Conservation (phyloP, 2,113 vertebrate species). For the Lampris megalopsis region DNA sequence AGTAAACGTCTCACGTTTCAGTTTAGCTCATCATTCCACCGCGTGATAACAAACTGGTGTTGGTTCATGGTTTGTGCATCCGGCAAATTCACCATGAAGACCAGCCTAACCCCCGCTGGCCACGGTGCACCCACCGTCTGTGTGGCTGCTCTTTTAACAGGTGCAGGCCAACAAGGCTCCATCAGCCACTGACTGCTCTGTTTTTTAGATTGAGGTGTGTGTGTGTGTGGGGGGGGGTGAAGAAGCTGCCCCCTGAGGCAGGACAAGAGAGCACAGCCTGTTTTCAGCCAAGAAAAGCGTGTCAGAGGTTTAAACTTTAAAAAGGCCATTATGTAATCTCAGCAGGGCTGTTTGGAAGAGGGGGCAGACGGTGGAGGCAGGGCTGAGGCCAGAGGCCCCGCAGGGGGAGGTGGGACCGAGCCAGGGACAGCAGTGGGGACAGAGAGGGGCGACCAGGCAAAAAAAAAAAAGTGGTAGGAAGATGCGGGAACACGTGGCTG, state of each 20-base stretch:
- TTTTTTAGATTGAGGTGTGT: conserved; percentile 43
- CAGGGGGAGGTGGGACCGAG: neutral
- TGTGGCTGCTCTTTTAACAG: conserved; percentile 15
- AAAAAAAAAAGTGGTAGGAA: neutral
- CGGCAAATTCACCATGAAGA: no score
- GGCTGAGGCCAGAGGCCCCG: no score
- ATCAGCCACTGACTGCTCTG: conserved; percentile 9
- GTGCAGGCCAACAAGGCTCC: conserved; percentile 23
- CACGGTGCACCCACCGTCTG: neutral
- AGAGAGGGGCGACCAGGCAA: neutral
- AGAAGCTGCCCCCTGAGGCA: conserved; percentile 42
- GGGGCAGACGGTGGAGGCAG: neutral
- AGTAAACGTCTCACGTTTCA: no score
- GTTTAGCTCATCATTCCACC: no score
- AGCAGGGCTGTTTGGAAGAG: conserved; percentile 38
- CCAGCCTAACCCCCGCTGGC: no score
- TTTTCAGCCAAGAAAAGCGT: conserved; percentile 70
- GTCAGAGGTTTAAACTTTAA: conserved; percentile 65
- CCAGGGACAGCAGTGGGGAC: conserved; percentile 9
- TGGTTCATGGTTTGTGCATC: no score
- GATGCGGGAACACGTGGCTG: neutral
- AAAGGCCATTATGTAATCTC: conserved; percentile 74
- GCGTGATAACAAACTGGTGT: no score
- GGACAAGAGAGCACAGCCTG: conserved; percentile 44
- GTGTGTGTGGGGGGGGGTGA: conserved; percentile 25